Conservation (phyloP, 2,113 vertebrate species). For the Pseudorectes ferrugineus region DNA sequence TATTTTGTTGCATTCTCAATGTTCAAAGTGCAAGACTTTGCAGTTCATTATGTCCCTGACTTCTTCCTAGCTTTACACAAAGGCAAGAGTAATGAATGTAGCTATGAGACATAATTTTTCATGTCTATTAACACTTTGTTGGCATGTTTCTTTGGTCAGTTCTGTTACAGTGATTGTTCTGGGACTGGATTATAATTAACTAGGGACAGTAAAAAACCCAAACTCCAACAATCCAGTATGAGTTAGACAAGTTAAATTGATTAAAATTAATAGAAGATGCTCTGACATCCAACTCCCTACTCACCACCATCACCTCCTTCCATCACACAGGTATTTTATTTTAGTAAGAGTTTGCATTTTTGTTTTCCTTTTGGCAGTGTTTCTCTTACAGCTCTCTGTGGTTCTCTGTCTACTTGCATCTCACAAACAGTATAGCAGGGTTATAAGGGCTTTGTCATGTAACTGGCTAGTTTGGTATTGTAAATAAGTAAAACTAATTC, state of each 20-base stretch:
- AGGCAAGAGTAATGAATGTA: not conserved
- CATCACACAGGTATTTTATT: not conserved
- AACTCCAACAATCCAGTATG: not conserved
- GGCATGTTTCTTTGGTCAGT: not conserved
- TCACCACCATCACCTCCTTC: not conserved
- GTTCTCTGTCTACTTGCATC: not conserved
- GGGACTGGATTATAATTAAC: not conserved
- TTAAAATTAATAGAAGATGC: not conserved
- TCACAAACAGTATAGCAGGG: not conserved
- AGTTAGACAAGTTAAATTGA: not conserved
- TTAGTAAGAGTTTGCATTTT: not conserved
- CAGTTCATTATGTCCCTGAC: not conserved
- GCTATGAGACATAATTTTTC: not conserved
- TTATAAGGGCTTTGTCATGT: not conserved
- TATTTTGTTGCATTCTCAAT: not conserved
- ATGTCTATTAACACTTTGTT: not conserved
- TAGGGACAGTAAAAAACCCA: not conserved
- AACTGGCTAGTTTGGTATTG: not conserved
- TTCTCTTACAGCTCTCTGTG: not conserved
- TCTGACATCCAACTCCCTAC: not conserved
- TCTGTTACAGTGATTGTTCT: not conserved
- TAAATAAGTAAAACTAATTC: not conserved
- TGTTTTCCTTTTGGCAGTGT: not conserved
- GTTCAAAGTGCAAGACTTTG: not conserved
- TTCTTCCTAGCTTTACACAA: not conserved